Base-by-base conservation (phyloP, 2,113 vertebrate species). In the Cyanocitta stelleri region DNA sequence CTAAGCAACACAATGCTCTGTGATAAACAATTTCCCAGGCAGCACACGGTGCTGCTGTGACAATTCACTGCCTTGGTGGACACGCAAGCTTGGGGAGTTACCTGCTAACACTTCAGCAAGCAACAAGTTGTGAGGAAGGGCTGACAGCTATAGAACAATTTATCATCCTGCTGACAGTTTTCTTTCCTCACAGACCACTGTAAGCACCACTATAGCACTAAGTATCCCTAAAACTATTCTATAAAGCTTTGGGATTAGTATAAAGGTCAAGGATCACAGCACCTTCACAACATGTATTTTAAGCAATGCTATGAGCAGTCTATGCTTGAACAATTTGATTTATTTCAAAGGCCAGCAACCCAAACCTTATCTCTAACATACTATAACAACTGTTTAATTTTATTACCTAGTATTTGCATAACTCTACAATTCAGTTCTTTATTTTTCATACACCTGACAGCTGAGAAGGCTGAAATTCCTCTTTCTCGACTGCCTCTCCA, bases 391-490 rank as follows among this genome's bases (percentile, higher is more conserved):
- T 1, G 21, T 15, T 66, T 48, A 1, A 35, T 26, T 80, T 90
- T 55, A 54, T 15, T 44, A 78, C 66, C 44, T 44, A 32, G 6
- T 13, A 74, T 94, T 96, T 94, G 90, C 72, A 2, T 87, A 95
- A 62, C 69, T 81, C 52, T 37, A 7, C 11, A 30, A 86, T 90
- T 94, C 82, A 74, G 52, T 77, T 93, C 89, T 64, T 83, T 52
- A 56, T 67, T 93, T 84, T 52, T 74, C 32, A 82, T 16, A 52
- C 90, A 90, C 76, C 90, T 94, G 79, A 41, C 46, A 86, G 87
- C 13, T 11, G 3, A 49, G 37, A 5, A 81, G 84, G 66, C 73
- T 89, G 52, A 80, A 79, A 90, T 67, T 61, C 66, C 24, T 74
- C 83, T 76, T 82, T 74, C 43, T 75, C 7, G 0, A 32, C 43